A percentile compares a stretch with the other conserved stretches of the same genome.
These are phyloP conservation scores for Pelobates fuscus DNA, from an alignment of 2,113 vertebrate species.

Conservation along the genomic window DNA sequence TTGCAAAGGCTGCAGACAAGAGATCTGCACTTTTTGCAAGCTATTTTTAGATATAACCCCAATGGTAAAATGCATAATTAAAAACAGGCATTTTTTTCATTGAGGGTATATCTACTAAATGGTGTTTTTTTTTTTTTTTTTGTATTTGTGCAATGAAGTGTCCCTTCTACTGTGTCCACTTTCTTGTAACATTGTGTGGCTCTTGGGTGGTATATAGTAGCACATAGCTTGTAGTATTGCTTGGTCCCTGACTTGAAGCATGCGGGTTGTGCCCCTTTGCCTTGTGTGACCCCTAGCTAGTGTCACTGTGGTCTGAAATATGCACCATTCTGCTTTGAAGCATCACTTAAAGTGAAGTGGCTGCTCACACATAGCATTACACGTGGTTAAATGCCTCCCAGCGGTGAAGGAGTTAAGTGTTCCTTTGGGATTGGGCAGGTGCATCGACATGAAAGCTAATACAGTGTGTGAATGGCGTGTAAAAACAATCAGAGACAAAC, in stretches of 20 bases:
- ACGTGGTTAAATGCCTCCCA: background rate
- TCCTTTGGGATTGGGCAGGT: constrained; percentile 57
- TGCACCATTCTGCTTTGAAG: background rate
- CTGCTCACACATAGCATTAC: constrained; percentile 18
- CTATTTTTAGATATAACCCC: too few relatives aligned
- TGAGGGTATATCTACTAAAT: too few relatives aligned
- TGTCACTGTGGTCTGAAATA: too few relatives aligned
- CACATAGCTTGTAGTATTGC: background rate
- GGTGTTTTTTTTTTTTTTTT: too few relatives aligned
- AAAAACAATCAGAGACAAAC: constrained; percentile 76
- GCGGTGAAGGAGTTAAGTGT: constrained; percentile 37
- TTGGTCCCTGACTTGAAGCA: background rate
- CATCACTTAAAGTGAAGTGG: background rate
- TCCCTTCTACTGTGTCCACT: too few relatives aligned
- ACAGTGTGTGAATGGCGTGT: constrained; percentile 71
- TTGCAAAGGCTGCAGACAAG: too few relatives aligned
- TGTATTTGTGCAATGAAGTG: too few relatives aligned
- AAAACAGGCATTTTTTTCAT: too few relatives aligned
- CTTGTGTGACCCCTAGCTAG: background rate
- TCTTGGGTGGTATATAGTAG: background rate
- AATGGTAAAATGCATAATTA: too few relatives aligned
- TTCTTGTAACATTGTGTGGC: background rate
- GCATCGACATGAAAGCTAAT: constrained; percentile 74
- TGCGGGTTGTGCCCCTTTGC: background rate
- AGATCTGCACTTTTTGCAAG: too few relatives aligned